Evolutionary conservation across 2,797 vertebrate species (phyloP), one percentile per base, ranked within the genome.

Genomic region (Cyprinella venusta): DNA sequence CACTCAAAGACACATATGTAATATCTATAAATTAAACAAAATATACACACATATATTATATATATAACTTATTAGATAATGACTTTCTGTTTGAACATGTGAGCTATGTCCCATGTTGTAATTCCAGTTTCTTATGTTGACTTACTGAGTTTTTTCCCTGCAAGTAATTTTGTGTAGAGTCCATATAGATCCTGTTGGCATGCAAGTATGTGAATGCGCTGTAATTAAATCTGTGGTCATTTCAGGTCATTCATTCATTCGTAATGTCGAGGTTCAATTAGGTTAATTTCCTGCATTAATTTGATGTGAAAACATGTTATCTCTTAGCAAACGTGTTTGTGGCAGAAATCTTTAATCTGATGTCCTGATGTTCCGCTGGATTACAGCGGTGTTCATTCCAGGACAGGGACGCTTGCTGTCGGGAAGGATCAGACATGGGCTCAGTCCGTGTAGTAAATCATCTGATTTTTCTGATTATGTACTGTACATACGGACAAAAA

Each of bases 331-430:
- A 76, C 36, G 52, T 68, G 54, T 82, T 64, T 63, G 56, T 81
- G 75, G 10, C 21, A 24, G 40, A 45, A 68, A 61, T 68, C 71
- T 76, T 50, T 83, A 83, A 83, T 83, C 71, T 68, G 54, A 68
- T 79, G 38, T 82, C 30, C 52, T 76, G 77, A 76, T 85, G 84
- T 81, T 85, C n/a, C 50, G 12, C 61, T 45, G 80, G 85, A 83
- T 86, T 83, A 86, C 61, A 79, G 75, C 68, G 38, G 67, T 74
- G 64, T 54, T 63, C 50, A 65, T 81, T 71, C 76, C 59, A 64
- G 80, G 67, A 71, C 56, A 71, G 67, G 42, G 26, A 71, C 12
- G 54, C 38, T 71, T 48, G 16, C 12, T 42, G 26, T 70, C 54
- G 64, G 77, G 38, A 48, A 48, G 45, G 79, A 36, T 81, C 79